Conservation (phyloP, 2,113 vertebrate species). For the Platysteira castanea region DNA sequence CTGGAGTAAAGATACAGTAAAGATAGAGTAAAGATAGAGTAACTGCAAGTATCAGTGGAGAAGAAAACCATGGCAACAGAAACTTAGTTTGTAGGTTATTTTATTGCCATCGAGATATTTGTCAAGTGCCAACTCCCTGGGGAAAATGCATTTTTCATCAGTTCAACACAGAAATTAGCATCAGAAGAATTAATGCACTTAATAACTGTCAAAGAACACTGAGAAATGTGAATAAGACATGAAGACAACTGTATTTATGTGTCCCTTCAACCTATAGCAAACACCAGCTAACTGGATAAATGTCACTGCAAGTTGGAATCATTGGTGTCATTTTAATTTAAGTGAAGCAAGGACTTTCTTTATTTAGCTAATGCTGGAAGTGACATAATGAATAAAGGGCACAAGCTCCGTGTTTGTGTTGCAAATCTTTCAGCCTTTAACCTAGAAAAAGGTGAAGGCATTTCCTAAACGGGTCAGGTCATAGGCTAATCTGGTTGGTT, state of each 20-base stretch:
- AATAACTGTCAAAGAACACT: slow-evolving; percentile 50
- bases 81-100: slow-evolving; percentile 2
- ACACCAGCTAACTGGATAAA: slow-evolving; percentile 53
- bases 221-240: slow-evolving; percentile 33
- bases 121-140: slow-evolving; percentile 12
- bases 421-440: slow-evolving; percentile 17
- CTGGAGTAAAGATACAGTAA: background rate
- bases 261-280: slow-evolving; percentile 38
- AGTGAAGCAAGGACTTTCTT: slow-evolving; percentile 33
- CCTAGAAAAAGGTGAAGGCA: background rate
- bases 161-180: slow-evolving; percentile 60
- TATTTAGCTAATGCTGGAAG: slow-evolving; percentile 16
- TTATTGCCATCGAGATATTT: slow-evolving; percentile 24
- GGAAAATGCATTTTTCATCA: slow-evolving; percentile 63
- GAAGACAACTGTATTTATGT: slow-evolving; percentile 63
- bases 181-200: slow-evolving; percentile 64
- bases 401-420: slow-evolving; percentile 14
- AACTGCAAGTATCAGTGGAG: background rate
- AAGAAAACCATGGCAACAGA: slow-evolving; percentile 58
- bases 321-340: slow-evolving; percentile 53
- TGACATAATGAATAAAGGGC: slow-evolving; percentile 32
- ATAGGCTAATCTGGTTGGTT: background rate
- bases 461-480: background rate
- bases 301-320: slow-evolving; percentile 52
- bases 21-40: background rate